A percentile compares a stretch with the other conserved stretches of the same genome.
These are phyloP conservation scores for Acanthacorydalis orientalis DNA, from an alignment of 2,888 invertebrate species.

Conservation along the genomic window DNA sequence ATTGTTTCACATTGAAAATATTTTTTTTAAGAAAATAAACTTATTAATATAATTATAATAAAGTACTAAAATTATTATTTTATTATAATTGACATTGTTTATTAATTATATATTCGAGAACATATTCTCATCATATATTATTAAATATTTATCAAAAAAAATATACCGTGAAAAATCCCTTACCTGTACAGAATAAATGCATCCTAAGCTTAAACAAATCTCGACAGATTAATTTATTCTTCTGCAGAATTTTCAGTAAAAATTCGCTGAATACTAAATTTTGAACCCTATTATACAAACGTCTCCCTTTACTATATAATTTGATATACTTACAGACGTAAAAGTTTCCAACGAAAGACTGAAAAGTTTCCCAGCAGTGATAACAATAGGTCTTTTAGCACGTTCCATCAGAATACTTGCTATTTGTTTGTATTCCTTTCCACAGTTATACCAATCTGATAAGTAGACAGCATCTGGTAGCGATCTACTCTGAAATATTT, in stretches of 20 bases:
- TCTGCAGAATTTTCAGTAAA: too few species aligned
- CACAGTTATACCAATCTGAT: constrained; percentile 24
- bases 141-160: not conserved
- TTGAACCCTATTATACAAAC: too few species aligned
- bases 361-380: constrained; percentile 30
- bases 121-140: not conserved
- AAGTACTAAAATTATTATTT: too few species aligned
- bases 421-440: constrained; percentile 23
- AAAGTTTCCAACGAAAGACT: constrained; percentile 34
- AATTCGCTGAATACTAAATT: too few species aligned
- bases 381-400: constrained; percentile 28
- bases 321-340: constrained; percentile 26
- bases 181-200: too few species aligned
- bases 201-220: too few species aligned
- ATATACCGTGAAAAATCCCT: too few species aligned
- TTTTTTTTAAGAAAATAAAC: too few species aligned
- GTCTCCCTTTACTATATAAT: not conserved
- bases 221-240: too few species aligned
- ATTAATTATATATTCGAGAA: not conserved
- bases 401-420: constrained; percentile 30
- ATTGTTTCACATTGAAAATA: too few species aligned
- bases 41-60: too few species aligned
- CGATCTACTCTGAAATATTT: constrained; percentile 24
- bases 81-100: too few species aligned
- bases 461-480: constrained; percentile 27